Conservation (phyloP, 2,113 vertebrate genomes). For the Petroica traversi region DNA sequence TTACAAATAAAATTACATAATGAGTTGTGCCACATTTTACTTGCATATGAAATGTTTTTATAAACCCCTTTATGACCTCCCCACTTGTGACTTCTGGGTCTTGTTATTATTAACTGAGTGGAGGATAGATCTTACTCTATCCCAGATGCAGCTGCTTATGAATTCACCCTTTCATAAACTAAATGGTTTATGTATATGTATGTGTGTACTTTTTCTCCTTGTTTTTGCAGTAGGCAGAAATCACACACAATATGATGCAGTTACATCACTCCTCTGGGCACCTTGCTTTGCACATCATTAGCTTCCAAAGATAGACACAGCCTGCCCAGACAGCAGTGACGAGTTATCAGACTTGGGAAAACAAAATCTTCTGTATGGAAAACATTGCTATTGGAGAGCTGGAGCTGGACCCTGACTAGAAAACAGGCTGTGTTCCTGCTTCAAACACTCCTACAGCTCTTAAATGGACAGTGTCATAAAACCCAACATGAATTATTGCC, state of each 20-base stretch:
- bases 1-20: background rate
- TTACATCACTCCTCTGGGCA: background rate
- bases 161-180: slow-evolving; percentile 25
- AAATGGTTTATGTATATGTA: background rate
- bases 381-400: background rate
- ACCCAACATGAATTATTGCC: slow-evolving; percentile 58
- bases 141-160: slow-evolving; percentile 28
- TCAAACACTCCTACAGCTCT: slow-evolving; percentile 32
- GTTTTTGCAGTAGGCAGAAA: slow-evolving; percentile 23
- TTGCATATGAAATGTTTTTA: slow-evolving; percentile 32
- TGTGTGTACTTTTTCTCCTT: background rate
- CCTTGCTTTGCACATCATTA: slow-evolving; percentile 24
- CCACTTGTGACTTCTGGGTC: slow-evolving; percentile 19
- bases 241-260: background rate
- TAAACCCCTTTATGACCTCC: slow-evolving; percentile 31
- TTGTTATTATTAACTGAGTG: slow-evolving; percentile 29
- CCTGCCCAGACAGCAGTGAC: background rate
- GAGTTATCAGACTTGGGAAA: background rate
- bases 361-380: background rate
- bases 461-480: slow-evolving; percentile 61
- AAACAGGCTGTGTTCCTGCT: background rate
- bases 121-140: slow-evolving; percentile 1
- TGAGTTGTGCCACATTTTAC: background rate
- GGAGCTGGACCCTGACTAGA: slow-evolving; percentile 23
- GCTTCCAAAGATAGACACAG: background rate